Percentiles rank a stretch among this genome's conserved stretches.
Evolutionary conservation across 2,113 vertebrate genomes (phyloP).

Genomic region (Suricata suricatta): DNA sequence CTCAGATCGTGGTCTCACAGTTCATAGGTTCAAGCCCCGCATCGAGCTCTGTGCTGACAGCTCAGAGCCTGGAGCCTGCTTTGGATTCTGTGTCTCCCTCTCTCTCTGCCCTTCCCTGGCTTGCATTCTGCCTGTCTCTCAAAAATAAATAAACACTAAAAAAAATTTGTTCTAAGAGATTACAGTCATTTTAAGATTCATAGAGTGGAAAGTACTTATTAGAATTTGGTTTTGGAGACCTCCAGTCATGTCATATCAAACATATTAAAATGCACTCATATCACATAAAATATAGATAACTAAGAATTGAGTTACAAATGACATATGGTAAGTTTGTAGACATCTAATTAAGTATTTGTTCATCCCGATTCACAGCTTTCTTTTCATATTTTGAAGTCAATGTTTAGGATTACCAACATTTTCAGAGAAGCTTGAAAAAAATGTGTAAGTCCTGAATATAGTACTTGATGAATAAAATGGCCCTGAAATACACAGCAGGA

Average conservation of each 20-base stretch:
- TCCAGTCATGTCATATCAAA: not conserved
- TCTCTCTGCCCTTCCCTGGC: no score
- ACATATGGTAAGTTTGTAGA: not conserved
- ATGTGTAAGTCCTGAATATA: not conserved
- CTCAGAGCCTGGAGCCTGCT: no score
- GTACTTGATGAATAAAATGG: not conserved
- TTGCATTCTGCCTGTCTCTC: no score
- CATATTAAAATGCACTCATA: not conserved
- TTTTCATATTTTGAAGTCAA: conserved; percentile 11
- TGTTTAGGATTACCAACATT: not conserved
- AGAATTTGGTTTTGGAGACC: not conserved
- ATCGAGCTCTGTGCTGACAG: no score
- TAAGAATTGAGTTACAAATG: conserved; percentile 31
- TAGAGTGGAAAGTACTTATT: not conserved
- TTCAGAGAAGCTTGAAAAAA: not conserved
- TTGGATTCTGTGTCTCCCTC: no score
- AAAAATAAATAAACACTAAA: no score
- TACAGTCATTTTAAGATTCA: not conserved
- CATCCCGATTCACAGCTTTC: not conserved
- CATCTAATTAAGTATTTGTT: not conserved
- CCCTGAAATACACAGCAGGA: conserved; percentile 4
- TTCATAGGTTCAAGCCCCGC: no score
- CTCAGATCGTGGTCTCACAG: no score
- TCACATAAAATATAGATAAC: not conserved
- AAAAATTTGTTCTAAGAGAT: not conserved